Conservation (phyloP, 2,113 vertebrate species). For the Chamaea fasciata region DNA sequence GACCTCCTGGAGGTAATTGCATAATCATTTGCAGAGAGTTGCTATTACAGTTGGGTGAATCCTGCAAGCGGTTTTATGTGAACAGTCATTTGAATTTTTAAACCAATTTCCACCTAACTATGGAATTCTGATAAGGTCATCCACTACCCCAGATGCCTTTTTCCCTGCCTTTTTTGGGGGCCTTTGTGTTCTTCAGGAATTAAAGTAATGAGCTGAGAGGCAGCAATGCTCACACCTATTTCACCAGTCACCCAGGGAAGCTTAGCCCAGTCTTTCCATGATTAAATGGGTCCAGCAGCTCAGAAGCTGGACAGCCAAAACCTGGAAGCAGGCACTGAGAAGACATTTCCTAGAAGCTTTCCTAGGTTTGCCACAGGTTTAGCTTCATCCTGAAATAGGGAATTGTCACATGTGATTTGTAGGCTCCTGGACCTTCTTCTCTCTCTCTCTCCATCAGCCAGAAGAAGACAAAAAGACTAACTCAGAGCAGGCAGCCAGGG, state of each 20-base stretch:
- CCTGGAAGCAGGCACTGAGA: not conserved
- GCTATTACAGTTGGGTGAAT: conserved; percentile 60
- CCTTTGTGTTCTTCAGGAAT: not conserved
- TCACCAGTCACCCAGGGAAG: not conserved
- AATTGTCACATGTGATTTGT: not conserved
- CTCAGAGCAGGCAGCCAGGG: not conserved
- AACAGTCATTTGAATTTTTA: conserved; percentile 61
- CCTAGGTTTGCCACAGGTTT: not conserved
- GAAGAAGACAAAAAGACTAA: not conserved
- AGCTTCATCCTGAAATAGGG: not conserved
- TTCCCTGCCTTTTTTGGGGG: not conserved
- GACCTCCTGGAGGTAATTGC: conserved; percentile 70
- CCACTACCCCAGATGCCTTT: not conserved
- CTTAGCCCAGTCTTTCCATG: not conserved
- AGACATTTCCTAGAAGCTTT: not conserved
- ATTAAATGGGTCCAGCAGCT: not conserved
- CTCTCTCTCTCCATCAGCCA: not conserved
- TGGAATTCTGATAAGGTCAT: conserved; percentile 14
- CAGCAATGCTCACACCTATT: not conserved
- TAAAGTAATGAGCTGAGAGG: not conserved
- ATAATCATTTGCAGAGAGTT: conserved; percentile 66
- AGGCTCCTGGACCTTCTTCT: not conserved
- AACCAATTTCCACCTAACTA: conserved; percentile 50
- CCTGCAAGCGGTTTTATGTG: conserved; percentile 51
- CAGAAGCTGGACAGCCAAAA: not conserved